phyloP scores from a whole-genome alignment of 2,888 invertebrate genomes.

The Melinaea marsaeus region DNA sequence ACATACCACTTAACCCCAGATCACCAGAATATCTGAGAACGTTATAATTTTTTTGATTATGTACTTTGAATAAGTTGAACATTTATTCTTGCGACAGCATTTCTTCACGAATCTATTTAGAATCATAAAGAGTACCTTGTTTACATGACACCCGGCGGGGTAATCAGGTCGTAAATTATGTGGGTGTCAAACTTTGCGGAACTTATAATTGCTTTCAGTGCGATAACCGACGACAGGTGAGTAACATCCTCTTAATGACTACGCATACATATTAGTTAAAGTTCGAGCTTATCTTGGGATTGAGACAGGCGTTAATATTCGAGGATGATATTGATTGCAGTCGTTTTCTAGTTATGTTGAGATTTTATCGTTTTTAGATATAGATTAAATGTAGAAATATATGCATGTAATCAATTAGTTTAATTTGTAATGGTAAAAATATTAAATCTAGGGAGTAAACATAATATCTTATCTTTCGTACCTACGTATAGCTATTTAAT shows the following conservation, averaged over 20 bases:
- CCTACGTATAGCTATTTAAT: no score
- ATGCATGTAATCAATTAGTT: no score
- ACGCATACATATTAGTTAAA: constrained; percentile 11
- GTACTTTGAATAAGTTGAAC: no score
- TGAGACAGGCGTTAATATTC: neutral
- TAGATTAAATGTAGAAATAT: no score
- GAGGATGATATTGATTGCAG: neutral
- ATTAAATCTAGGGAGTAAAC: no score
- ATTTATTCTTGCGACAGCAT: no score
- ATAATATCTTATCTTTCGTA: no score
- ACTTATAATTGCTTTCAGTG: constrained; percentile 40
- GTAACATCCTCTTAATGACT: constrained; percentile 25
- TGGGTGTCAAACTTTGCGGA: constrained; percentile 34
- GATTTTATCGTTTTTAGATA: no score
- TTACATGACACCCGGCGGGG: constrained; percentile 8
- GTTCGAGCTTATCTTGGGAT: neutral
- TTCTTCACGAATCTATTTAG: neutral
- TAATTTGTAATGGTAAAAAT: no score
- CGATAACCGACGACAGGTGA: constrained; percentile 37
- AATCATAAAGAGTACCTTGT: constrained; percentile 9
- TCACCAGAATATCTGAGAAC: no score
- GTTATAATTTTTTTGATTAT: no score
- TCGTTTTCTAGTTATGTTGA: neutral
- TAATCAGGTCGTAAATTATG: constrained; percentile 35
- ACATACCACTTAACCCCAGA: no score